phyloP scores from a whole-genome alignment of 2,888 invertebrate species.

The Drosophila neutralis region DNA sequence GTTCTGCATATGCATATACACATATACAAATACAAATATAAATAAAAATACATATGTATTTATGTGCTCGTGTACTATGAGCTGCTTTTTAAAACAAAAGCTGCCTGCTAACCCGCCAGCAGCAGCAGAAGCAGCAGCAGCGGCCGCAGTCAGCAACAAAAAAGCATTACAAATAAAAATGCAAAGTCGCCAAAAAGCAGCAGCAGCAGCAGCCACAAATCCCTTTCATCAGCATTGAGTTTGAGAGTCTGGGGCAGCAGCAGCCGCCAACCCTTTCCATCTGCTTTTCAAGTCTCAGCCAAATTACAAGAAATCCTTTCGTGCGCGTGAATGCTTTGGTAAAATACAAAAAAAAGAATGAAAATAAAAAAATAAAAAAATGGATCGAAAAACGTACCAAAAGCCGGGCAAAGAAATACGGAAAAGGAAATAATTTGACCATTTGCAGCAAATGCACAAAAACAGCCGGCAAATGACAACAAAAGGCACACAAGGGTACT shows the following conservation, averaged over 20 bases:
- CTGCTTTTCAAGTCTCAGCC: constrained; percentile 73
- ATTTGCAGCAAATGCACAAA: constrained; percentile 69
- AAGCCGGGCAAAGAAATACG: constrained; percentile 66
- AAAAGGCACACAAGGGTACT: constrained; percentile 55
- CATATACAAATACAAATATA: constrained; percentile 28
- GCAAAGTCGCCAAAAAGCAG: constrained; percentile 81
- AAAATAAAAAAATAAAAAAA: constrained; percentile 48
- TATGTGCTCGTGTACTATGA: constrained; percentile 45
- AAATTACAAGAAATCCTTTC: constrained; percentile 84
- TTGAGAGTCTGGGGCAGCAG: constrained; percentile 18
- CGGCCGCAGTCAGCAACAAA: constrained; percentile 31
- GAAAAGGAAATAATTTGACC: constrained; percentile 81
- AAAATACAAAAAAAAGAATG: constrained; percentile 52
- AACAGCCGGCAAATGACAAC: constrained; percentile 66
- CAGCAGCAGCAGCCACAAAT: constrained; percentile 60
- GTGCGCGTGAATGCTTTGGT: constrained; percentile 81
- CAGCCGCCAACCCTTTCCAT: constrained; percentile 66
- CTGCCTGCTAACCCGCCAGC: constrained; percentile 67
- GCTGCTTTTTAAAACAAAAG: constrained; percentile 72
- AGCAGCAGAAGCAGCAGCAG: constrained; percentile 43
- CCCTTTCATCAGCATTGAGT: constrained; percentile 70
- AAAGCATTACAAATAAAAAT: constrained; percentile 71
- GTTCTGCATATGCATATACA: constrained; percentile 50
- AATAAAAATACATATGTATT: constrained; percentile 42
- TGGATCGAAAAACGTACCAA: constrained; percentile 47